Evolutionary conservation across 1,140 invertebrate genomes (phyloP).

Genomic region (Drosophila nikananu): DNA sequence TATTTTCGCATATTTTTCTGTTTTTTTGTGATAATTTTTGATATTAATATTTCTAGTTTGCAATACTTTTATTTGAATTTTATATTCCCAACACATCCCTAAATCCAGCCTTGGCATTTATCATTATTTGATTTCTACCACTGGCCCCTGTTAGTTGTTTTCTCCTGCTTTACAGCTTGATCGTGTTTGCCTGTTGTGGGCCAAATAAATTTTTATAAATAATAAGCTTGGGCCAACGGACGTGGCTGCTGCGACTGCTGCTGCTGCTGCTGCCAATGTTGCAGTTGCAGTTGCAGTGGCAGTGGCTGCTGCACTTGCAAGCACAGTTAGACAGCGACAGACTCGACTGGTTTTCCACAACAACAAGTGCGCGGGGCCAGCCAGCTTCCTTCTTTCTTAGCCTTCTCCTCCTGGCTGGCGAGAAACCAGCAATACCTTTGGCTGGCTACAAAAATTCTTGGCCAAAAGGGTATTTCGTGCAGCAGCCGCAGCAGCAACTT

Average conservation of each 20-base stretch:
- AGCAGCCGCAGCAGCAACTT: conserved; percentile 58
- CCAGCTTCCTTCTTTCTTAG: conserved; percentile 65
- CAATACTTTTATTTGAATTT: conserved; percentile 11
- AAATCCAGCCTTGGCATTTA: conserved; percentile 51
- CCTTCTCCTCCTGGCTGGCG: conserved; percentile 35
- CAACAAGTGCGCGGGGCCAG: conserved; percentile 73
- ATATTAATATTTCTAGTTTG: neutral
- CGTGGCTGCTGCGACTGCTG: conserved; percentile 14
- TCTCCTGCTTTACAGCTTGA: conserved; percentile 59
- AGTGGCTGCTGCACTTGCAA: conserved; percentile 63
- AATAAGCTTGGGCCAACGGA: conserved; percentile 77
- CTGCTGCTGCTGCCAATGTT: conserved; percentile 19
- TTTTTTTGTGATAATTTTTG: neutral
- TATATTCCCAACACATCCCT: conserved; percentile 37
- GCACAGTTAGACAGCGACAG: conserved; percentile 75
- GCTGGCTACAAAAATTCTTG: conserved; percentile 67
- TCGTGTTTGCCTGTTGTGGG: conserved; percentile 74
- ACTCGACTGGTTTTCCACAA: conserved; percentile 76
- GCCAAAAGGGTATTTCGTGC: conserved; percentile 84
- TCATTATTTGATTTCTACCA: conserved; percentile 73
- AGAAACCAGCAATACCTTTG: conserved; percentile 56
- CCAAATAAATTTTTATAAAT: conserved; percentile 77
- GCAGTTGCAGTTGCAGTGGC: conserved; percentile 51
- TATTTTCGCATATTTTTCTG: neutral
- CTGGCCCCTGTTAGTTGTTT: conserved; percentile 30